Conservation (phyloP, 1,140 invertebrate species). For the Adelges cooleyi region DNA sequence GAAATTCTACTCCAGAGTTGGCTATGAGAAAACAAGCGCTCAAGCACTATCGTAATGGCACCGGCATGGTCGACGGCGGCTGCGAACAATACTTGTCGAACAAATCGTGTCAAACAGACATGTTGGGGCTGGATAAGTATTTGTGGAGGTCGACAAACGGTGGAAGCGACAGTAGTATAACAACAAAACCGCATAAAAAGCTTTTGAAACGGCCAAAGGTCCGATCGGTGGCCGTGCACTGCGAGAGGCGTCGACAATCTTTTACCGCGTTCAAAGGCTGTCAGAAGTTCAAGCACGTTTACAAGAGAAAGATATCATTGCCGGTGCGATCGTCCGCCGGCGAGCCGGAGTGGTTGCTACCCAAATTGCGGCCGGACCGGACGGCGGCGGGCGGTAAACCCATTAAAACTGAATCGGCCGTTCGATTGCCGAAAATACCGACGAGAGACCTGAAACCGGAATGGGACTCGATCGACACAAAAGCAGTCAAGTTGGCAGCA, state of each 20-base stretch:
- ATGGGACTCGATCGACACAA: not conserved
- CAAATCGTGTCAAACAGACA: conserved; percentile 20
- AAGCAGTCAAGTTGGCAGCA: too few relatives aligned
- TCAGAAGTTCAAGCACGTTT: conserved; percentile 16
- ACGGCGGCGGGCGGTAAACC: not conserved
- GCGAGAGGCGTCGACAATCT: not conserved
- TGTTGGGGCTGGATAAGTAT: conserved; percentile 10
- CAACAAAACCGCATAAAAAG: not conserved
- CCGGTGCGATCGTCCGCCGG: not conserved
- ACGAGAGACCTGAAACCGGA: not conserved
- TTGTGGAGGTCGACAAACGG: not conserved
- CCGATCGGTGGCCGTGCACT: conserved; percentile 8
- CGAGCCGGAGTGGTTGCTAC: too few relatives aligned
- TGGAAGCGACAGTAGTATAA: too few relatives aligned
- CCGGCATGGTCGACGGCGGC: not conserved
- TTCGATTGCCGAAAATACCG: conserved; percentile 1
- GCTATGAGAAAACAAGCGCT: conserved; percentile 9
- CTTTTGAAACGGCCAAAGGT: conserved; percentile 1
- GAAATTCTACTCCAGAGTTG: conserved; percentile 1
- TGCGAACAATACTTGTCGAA: not conserved
- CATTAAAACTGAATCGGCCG: not conserved
- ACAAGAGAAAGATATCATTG: conserved; percentile 10
- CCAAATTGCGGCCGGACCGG: not conserved
- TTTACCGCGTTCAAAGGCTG: conserved; percentile 7
- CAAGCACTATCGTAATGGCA: not conserved